Percentiles rank a stretch among this genome's conserved stretches.
Conservation (phyloP, 2,888 invertebrate genomes). For the Ischnura elegans region DNA sequence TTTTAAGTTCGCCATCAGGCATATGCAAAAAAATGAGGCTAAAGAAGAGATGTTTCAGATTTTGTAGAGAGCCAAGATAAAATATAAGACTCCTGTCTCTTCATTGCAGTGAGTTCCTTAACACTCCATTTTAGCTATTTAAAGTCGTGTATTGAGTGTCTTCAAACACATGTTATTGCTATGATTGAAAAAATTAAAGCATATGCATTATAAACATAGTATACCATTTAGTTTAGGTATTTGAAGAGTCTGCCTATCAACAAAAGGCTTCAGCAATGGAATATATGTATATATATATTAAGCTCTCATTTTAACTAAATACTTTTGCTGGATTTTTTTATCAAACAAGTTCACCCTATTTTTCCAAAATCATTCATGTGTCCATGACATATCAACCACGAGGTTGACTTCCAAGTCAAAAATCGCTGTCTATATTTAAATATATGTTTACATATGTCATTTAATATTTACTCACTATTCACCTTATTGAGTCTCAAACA, state of each 20-base stretch:
- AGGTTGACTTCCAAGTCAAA: conserved; percentile 51
- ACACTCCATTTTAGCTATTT: conserved; percentile 43
- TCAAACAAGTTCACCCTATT: conserved; percentile 45
- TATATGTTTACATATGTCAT: conserved; percentile 48
- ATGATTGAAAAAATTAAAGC: conserved; percentile 55
- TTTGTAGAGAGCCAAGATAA: conserved; percentile 39
- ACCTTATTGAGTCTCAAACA: conserved; percentile 55
- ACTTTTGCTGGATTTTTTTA: conserved; percentile 37
- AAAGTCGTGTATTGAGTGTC: conserved; percentile 32
- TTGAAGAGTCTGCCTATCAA: conserved; percentile 34
- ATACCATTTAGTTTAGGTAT: conserved; percentile 22
- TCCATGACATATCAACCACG: conserved; percentile 28
- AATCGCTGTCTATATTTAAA: conserved; percentile 48
- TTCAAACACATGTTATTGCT: conserved; percentile 60
- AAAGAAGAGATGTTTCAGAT: conserved; percentile 15
- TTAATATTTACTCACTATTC: conserved; percentile 56
- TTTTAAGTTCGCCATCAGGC: conserved; percentile 13
- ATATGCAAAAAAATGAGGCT: conserved; percentile 44
- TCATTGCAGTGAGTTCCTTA: conserved; percentile 13
- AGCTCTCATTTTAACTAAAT: conserved; percentile 48
- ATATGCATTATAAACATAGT: conserved; percentile 26
- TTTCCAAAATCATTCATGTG: conserved; percentile 41
- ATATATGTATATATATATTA: conserved; percentile 37
- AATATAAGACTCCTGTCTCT: conserved; percentile 52
- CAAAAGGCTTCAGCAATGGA: conserved; percentile 39